These are phyloP conservation scores for Archaeoteleia sp. DNA, from an alignment of 2,888 invertebrate species.

Conservation along the genomic window DNA sequence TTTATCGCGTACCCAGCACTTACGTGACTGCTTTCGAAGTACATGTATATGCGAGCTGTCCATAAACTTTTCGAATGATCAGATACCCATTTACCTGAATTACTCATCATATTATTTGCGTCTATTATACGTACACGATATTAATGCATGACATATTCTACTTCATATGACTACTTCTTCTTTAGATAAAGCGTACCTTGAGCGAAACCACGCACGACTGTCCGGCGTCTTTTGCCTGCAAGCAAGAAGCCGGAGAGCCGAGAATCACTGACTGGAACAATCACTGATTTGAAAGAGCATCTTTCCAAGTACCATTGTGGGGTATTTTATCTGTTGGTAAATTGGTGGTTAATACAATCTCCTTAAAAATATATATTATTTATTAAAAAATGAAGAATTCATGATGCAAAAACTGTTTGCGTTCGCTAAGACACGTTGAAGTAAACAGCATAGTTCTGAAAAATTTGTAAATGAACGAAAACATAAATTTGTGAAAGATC, in stretches of 20 bases:
- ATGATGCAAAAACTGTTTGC: no score
- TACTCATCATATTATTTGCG: constrained; percentile 53
- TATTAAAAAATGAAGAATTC: no score
- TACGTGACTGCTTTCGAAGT: constrained; percentile 54
- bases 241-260: constrained; percentile 50
- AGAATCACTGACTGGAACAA: constrained; percentile 28
- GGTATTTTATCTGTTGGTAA: no score
- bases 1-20: constrained; percentile 55
- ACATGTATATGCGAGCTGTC: constrained; percentile 53
- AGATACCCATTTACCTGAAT: constrained; percentile 51
- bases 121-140: constrained; percentile 53
- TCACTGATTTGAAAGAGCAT: constrained; percentile 3
- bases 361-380: no score
- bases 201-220: constrained; percentile 36
- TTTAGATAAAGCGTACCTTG: constrained; percentile 52
- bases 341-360: no score
- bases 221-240: constrained; percentile 51
- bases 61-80: constrained; percentile 51
- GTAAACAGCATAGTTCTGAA: not conserved
- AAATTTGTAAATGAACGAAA: not conserved
- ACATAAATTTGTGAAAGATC: not conserved
- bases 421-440: no score
- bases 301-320: no score
- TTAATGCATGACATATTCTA: constrained; percentile 54
- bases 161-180: constrained; percentile 50